phyloP scores from a whole-genome alignment of 2,797 vertebrate genomes.

The Botia kubotai region DNA sequence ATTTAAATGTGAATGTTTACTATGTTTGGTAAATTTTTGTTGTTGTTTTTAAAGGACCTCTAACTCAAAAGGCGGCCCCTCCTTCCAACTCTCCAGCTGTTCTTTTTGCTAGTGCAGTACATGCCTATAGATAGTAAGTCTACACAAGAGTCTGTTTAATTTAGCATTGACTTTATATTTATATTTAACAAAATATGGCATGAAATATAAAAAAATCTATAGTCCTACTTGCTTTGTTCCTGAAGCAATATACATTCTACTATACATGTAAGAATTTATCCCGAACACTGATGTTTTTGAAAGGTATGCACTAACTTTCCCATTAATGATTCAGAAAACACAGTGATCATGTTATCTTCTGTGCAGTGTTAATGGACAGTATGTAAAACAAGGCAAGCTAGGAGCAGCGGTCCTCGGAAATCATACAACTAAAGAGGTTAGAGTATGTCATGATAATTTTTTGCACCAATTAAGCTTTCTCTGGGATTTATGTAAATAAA shows the following conservation, averaged over 20 bases:
- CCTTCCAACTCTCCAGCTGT: slow-evolving; percentile 76
- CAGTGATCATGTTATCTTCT: slow-evolving; percentile 33
- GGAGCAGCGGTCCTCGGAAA: slow-evolving; percentile 92
- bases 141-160: background rate
- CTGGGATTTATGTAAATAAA: too few relatives aligned
- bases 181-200: background rate
- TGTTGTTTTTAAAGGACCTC: slow-evolving; percentile 57
- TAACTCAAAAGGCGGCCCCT: slow-evolving; percentile 73
- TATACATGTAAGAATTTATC: background rate
- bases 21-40: background rate
- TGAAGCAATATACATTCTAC: too few relatives aligned
- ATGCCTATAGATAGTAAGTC: slow-evolving; percentile 91
- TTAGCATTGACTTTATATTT: background rate
- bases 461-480: too few relatives aligned
- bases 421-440: slow-evolving; percentile 88
- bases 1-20: background rate
- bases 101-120: slow-evolving; percentile 85
- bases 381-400: slow-evolving; percentile 93
- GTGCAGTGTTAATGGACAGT: slow-evolving; percentile 88
- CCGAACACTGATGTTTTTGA: background rate
- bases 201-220: background rate
- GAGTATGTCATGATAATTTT: background rate
- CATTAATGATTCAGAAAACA: background rate
- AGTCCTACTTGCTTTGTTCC: too few relatives aligned
- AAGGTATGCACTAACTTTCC: background rate